Conservation (phyloP, 2,113 vertebrate genomes). For the Menidia beryllina region DNA sequence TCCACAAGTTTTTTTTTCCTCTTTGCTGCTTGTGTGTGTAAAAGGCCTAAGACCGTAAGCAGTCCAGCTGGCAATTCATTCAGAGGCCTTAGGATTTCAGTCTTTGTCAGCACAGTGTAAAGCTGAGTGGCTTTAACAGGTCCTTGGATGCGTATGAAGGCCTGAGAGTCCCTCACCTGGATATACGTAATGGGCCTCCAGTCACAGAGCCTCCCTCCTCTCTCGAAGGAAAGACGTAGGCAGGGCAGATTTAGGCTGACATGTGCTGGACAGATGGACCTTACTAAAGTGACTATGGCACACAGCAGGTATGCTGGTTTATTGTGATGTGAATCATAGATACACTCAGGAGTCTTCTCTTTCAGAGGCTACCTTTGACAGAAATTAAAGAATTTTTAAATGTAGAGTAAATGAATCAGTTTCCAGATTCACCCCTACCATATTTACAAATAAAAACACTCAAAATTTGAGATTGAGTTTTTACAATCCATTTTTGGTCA, state of each 20-base stretch:
- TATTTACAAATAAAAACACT: no score
- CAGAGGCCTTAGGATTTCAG: conserved; percentile 50
- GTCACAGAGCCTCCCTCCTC: conserved; percentile 36
- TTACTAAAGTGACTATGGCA: conserved; percentile 32
- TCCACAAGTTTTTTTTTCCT: conserved; percentile 45
- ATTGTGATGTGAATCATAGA: conserved; percentile 31
- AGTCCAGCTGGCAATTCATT: conserved; percentile 70
- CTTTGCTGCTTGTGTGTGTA: conserved; percentile 45
- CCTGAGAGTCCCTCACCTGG: conserved; percentile 59
- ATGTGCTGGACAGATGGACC: conserved; percentile 66
- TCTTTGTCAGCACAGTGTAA: conserved; percentile 45
- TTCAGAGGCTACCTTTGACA: conserved; percentile 24
- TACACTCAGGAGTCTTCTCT: conserved; percentile 38
- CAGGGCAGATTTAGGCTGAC: conserved; percentile 34
- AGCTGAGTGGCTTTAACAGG: conserved; percentile 66
- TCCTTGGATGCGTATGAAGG: conserved; percentile 58
- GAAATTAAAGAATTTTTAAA: conserved; percentile 11
- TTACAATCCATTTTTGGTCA: no score
- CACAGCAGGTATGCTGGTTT: conserved; percentile 32
- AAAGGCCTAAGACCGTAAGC: conserved; percentile 65
- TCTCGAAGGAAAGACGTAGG: conserved; percentile 12
- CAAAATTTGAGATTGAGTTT: no score
- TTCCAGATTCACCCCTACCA: no score
- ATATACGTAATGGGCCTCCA: conserved; percentile 44
- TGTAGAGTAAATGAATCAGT: background rate